Evolutionary conservation across 1,140 invertebrate genomes (phyloP).

Genomic region (Papilio glaucus): DNA sequence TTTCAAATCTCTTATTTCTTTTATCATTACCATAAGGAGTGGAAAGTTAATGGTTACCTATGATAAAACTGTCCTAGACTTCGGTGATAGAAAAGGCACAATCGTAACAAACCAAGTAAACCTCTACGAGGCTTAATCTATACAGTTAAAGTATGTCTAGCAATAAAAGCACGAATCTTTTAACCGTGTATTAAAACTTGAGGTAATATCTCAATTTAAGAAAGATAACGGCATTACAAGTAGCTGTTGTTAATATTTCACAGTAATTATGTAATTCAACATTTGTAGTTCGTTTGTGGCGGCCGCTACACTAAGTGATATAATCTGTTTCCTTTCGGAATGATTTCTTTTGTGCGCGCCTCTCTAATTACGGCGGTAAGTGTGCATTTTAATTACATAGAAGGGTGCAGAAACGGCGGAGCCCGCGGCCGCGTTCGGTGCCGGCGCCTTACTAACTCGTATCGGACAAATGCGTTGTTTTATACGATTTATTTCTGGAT

Average conservation of each 20-base stretch:
- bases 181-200: background rate
- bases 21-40: too few relatives aligned
- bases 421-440: slow-evolving; percentile 48
- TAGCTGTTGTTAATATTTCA: background rate
- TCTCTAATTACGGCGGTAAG: slow-evolving; percentile 66
- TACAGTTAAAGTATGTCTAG: too few relatives aligned
- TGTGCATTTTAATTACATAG: slow-evolving; percentile 77
- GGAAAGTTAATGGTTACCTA: too few relatives aligned
- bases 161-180: too few relatives aligned
- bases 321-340: slow-evolving; percentile 63
- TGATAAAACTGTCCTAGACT: too few relatives aligned
- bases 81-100: too few relatives aligned
- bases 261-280: slow-evolving; percentile 28
- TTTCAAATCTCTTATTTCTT: too few relatives aligned
- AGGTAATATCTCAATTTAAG: background rate
- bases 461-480: slow-evolving; percentile 27
- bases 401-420: slow-evolving; percentile 63
- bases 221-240: background rate
- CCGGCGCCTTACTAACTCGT: slow-evolving; percentile 41
- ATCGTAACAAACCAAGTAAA: too few relatives aligned
- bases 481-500: background rate
- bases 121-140: too few relatives aligned
- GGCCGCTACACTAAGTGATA: slow-evolving; percentile 61
- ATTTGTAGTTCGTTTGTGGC: slow-evolving; percentile 55
- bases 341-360: slow-evolving; percentile 62